Base-by-base conservation (phyloP, 2,797 vertebrate genomes). In the Pampus argenteus region DNA sequence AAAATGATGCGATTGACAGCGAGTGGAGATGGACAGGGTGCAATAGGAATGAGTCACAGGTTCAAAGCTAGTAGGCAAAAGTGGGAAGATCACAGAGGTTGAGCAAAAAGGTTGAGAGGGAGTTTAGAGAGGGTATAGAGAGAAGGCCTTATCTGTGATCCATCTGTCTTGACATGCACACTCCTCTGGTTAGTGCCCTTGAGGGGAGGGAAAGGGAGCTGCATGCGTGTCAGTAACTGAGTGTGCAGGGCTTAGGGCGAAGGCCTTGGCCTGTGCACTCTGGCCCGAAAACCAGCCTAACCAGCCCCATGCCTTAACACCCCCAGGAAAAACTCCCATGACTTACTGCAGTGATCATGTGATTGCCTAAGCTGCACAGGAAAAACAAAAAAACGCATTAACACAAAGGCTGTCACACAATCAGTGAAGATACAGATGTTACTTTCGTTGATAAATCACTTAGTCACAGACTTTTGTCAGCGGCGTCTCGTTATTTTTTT, bases 81-180 rank as follows among this genome's bases (percentile, higher is more conserved):
- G 79, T 45, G 28, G 59, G 48, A 47, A 75, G 91, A 84, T 83
- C 45, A 83, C 52, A 84, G 73, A 54, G 84, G 81, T 64, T 29
- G 67, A 66, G 76, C 26, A 40, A 67, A 85, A 69, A 66, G 65
- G 67, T 69, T 76, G 82, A 74, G 74, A 66, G 71, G 57, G 74
- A 77, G 74, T 26, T 68, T 74, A 74, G 69, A 74, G 71, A 76
- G 61, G 79, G 70, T 70, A 59, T 31, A 64, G 83, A 64, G 50
- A 71, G 58, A 75, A 73, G 62, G 74, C 50, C 65, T 91, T 91
- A 92, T 92, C 91, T 88, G 81, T 87, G 86, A 82, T 80, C 86
- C 88, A 91, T 92, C 89, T 91, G 91, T 83, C 85, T 68, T 88
- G 85, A 91, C 90, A 89, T 86, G 89, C 80, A 87, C 83, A 82